phyloP scores from a whole-genome alignment of 2,797 vertebrate species.

The Sorex maritimensis region DNA sequence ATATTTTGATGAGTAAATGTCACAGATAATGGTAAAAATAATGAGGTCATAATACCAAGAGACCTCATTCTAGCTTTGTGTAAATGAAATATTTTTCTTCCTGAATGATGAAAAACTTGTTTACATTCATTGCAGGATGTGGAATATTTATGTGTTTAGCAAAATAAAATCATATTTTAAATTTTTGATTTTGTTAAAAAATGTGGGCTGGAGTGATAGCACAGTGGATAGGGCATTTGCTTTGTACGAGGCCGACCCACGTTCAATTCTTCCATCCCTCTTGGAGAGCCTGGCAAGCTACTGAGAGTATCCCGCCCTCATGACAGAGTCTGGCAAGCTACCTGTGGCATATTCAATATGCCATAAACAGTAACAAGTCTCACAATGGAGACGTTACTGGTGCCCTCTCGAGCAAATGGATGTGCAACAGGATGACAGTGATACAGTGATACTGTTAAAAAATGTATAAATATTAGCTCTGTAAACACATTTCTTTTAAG shows the following conservation, averaged over 20 bases:
- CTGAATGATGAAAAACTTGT: conserved; percentile 1
- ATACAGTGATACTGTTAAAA: conserved; percentile 5
- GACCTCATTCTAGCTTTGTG: conserved; percentile 29
- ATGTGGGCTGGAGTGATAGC: too few relatives aligned
- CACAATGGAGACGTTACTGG: too few relatives aligned
- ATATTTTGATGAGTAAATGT: conserved; percentile 52
- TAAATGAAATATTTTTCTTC: conserved; percentile 59
- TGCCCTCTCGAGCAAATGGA: too few relatives aligned
- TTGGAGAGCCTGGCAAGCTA: too few relatives aligned
- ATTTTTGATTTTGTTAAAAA: conserved; percentile 51
- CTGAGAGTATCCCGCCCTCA: too few relatives aligned
- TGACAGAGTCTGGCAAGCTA: too few relatives aligned
- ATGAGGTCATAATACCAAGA: conserved; percentile 44
- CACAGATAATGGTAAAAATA: conserved; percentile 67
- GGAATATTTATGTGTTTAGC: conserved; percentile 5
- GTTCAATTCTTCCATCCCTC: too few relatives aligned
- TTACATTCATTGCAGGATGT: conserved; percentile 32
- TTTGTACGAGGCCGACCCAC: too few relatives aligned
- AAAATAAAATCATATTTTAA: background rate
- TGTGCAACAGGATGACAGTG: too few relatives aligned
- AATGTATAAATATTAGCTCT: background rate
- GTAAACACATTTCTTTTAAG: background rate
- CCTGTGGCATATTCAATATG: too few relatives aligned
- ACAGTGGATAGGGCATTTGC: too few relatives aligned
- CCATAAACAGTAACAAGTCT: too few relatives aligned